phyloP scores from a whole-genome alignment of 2,888 invertebrate genomes.

The Lasius platythorax region DNA sequence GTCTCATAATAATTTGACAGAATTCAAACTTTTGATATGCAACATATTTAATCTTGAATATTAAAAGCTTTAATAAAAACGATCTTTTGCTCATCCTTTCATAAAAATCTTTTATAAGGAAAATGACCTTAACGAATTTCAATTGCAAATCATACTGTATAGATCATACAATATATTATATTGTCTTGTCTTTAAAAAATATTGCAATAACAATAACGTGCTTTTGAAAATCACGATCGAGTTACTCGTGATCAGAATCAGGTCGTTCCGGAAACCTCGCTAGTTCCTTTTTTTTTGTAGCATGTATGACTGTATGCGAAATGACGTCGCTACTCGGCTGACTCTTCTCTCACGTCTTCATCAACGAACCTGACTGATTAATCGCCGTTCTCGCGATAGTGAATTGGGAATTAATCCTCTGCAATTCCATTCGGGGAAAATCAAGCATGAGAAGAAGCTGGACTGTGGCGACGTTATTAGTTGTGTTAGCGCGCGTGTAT shows the following conservation, averaged over 20 bases:
- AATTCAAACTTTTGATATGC: no score
- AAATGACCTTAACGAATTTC: neutral
- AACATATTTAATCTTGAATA: neutral
- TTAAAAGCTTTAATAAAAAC: constrained; percentile 4
- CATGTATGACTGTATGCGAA: constrained; percentile 58
- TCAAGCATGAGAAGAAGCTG: neutral
- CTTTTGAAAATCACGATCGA: neutral
- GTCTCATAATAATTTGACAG: no score
- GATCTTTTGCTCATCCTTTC: neutral
- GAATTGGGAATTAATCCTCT: constrained; percentile 1
- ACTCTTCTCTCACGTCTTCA: neutral
- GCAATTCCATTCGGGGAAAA: neutral
- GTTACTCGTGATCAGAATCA: constrained; percentile 32
- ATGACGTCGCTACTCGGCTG: constrained; percentile 21
- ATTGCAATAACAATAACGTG: neutral
- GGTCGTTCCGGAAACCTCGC: constrained; percentile 54
- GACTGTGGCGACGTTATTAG: constrained; percentile 40
- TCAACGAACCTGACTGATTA: constrained; percentile 17
- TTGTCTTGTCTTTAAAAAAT: constrained; percentile 47
- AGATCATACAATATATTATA: constrained; percentile 19
- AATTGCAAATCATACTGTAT: constrained; percentile 23
- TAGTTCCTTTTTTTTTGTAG: constrained; percentile 72
- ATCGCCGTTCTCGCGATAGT: neutral
- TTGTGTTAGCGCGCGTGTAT: constrained; percentile 46
- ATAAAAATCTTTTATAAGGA: neutral